Conservation (phyloP, 1,140 invertebrate genomes). For the Choristoneura fumiferana region DNA sequence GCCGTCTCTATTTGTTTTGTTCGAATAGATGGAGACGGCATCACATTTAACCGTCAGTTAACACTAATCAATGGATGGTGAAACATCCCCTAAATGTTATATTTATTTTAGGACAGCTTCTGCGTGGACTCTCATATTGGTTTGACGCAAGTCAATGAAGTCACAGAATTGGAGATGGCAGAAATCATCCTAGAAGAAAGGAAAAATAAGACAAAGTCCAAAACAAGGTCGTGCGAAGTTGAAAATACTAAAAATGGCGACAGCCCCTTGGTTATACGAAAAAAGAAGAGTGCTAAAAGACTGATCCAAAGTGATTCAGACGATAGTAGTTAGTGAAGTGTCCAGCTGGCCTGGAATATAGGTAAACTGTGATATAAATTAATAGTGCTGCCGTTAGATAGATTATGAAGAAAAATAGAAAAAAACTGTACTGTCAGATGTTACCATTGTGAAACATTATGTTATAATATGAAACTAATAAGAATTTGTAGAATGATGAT, state of each 20-base stretch:
- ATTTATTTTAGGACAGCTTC: constrained; percentile 67
- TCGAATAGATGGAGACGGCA: too few species aligned
- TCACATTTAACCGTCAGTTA: too few species aligned
- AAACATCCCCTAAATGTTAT: not conserved
- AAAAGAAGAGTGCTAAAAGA: constrained; percentile 42
- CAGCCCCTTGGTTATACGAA: constrained; percentile 50
- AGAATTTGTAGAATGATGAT: too few species aligned
- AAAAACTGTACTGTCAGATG: too few species aligned
- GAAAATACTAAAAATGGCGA: constrained; percentile 33
- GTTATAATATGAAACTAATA: too few species aligned
- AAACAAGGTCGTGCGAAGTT: constrained; percentile 18
- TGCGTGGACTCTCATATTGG: constrained; percentile 67
- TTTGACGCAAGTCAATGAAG: constrained; percentile 64
- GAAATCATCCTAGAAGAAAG: constrained; percentile 63
- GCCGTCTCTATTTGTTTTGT: too few species aligned
- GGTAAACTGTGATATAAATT: constrained; percentile 10
- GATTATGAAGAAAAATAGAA: too few species aligned
- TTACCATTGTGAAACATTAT: too few species aligned
- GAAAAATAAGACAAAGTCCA: constrained; percentile 42
- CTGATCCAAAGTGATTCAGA: constrained; percentile 65
- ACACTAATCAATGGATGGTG: too few species aligned
- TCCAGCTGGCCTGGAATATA: constrained; percentile 1
- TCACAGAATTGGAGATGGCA: constrained; percentile 67
- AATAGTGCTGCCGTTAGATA: not conserved
- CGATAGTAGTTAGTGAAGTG: constrained; percentile 41